These are phyloP conservation scores for Cacatua alba DNA, from an alignment of 2,113 vertebrate genomes.

Conservation along the genomic window DNA sequence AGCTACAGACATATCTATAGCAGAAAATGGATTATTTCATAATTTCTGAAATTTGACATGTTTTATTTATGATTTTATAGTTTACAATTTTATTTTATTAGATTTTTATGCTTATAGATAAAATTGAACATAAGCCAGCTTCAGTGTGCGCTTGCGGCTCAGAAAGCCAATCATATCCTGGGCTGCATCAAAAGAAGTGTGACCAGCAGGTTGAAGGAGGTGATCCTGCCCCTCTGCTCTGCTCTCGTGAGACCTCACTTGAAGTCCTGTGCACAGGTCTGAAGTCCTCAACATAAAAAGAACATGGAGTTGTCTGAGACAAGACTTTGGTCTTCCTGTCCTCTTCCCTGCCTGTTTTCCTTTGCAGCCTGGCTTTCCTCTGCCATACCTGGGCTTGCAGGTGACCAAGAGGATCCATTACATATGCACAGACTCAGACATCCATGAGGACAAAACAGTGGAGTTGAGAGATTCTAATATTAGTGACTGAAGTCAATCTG, in stretches of 20 bases:
- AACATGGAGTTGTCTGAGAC: background rate
- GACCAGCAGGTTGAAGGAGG: background rate
- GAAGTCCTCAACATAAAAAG: background rate
- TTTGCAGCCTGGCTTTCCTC: background rate
- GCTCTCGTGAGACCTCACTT: background rate
- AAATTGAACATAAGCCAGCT: background rate
- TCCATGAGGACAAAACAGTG: rapidly evolving
- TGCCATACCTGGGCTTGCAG: rapidly evolving
- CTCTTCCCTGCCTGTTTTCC: background rate
- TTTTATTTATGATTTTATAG: slow-evolving; percentile 22
- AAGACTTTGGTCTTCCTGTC: background rate
- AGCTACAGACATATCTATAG: background rate
- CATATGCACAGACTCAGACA: rapidly evolving
- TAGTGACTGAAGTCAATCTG: background rate
- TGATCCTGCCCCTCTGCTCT: background rate
- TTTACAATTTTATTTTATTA: background rate
- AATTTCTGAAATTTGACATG: background rate
- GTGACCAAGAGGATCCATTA: background rate
- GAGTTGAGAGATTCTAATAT: background rate
- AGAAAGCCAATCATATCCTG: background rate
- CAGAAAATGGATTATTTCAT: background rate
- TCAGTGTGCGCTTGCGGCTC: background rate
- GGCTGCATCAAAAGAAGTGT: background rate
- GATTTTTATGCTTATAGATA: background rate
- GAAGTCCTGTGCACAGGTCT: background rate